phyloP scores from a whole-genome alignment of 2,113 vertebrate species.

The Psophia crepitans region DNA sequence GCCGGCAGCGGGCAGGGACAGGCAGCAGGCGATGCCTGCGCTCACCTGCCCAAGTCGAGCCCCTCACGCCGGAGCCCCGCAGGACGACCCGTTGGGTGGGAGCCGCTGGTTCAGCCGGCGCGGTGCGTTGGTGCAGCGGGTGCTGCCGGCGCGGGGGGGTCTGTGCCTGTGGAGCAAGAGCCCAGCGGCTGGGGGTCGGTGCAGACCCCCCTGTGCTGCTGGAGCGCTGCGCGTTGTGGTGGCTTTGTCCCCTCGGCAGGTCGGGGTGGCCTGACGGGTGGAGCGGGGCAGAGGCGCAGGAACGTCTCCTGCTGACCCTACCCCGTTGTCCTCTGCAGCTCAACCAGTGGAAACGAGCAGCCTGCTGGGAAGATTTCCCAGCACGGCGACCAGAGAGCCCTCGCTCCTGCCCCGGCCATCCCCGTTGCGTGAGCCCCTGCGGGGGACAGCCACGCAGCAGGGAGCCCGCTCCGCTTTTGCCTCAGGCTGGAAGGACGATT shows the following conservation, averaged over 20 bases:
- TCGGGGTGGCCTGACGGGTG: fast-evolving
- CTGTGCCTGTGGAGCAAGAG: fast-evolving
- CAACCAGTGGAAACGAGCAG: not conserved
- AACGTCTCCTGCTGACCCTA: fast-evolving
- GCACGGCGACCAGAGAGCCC: not conserved
- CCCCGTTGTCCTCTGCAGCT: not conserved
- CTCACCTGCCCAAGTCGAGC: not conserved
- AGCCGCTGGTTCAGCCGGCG: fast-evolving
- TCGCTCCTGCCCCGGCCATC: fast-evolving
- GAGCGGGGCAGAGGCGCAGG: not conserved
- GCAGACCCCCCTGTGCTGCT: fast-evolving
- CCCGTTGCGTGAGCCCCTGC: fast-evolving
- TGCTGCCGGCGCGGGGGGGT: fast-evolving
- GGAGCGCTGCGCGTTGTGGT: fast-evolving
- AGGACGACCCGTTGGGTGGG: fast-evolving
- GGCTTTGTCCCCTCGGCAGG: not conserved
- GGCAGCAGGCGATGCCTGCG: not conserved
- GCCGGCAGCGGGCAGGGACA: not conserved
- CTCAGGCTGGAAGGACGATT: not conserved
- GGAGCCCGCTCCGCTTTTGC: not conserved
- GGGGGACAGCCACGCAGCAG: fast-evolving
- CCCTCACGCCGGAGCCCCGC: fast-evolving
- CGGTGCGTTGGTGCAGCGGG: fast-evolving
- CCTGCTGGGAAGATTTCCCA: not conserved
- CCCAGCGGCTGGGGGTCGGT: not conserved